Evolutionary conservation across 1,140 invertebrate genomes (phyloP).

Genomic region (Zaprionus vittiger): DNA sequence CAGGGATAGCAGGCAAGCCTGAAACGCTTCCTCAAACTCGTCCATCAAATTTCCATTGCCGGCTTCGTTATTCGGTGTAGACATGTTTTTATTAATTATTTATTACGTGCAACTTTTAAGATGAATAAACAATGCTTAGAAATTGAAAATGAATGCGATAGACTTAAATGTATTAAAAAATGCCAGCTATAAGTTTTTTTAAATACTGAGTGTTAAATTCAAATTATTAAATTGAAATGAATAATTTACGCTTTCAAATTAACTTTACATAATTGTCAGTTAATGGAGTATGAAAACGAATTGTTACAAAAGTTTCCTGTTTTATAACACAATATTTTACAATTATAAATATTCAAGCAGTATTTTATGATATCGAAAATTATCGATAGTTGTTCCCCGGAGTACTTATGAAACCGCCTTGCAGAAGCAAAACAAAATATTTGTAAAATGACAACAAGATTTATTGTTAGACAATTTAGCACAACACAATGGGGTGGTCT

Average conservation of each 20-base stretch:
- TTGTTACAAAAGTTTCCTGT: too few relatives aligned
- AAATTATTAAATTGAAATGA: too few relatives aligned
- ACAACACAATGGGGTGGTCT: constrained; percentile 40
- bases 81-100: constrained; percentile 85
- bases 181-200: background rate
- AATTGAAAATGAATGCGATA: constrained; percentile 6
- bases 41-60: constrained; percentile 92
- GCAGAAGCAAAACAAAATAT: background rate
- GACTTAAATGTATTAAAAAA: constrained; percentile 22
- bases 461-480: constrained; percentile 44
- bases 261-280: too few relatives aligned
- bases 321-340: too few relatives aligned
- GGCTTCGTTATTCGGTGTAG: constrained; percentile 91
- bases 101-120: background rate
- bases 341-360: background rate
- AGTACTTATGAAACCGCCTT: background rate
- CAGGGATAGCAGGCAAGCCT: constrained; percentile 93
- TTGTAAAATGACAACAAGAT: constrained; percentile 36
- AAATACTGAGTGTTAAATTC: too few relatives aligned
- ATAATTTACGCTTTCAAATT: too few relatives aligned
- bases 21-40: constrained; percentile 94
- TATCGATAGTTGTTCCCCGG: background rate
- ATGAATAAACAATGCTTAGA: constrained; percentile 18
- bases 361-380: constrained; percentile 13
- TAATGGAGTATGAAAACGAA: too few relatives aligned